phyloP scores from a whole-genome alignment of 2,797 vertebrate genomes.

The Pteropus rufus region DNA sequence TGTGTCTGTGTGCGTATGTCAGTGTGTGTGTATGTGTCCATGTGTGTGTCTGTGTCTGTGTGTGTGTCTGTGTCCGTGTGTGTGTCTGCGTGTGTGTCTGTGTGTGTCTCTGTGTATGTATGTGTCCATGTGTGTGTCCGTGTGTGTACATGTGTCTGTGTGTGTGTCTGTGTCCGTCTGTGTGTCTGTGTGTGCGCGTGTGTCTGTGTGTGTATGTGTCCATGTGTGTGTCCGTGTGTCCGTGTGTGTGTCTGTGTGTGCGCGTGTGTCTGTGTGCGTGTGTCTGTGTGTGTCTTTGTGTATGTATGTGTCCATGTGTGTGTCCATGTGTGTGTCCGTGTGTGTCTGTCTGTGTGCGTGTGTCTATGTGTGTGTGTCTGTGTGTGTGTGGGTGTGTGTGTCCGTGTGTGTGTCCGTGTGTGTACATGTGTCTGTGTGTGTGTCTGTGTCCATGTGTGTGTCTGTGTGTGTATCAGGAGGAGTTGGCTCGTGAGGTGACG shows the following conservation, averaged over 20 bases:
- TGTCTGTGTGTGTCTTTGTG: fast-evolving
- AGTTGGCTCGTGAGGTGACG: fast-evolving
- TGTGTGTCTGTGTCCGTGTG: too few relatives aligned
- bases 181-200: too few relatives aligned
- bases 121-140: background rate
- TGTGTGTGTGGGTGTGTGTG: too few relatives aligned
- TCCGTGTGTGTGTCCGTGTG: fast-evolving
- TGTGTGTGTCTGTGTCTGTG: too few relatives aligned
- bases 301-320: too few relatives aligned
- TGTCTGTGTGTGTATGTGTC: fast-evolving
- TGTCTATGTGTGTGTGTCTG: fast-evolving
- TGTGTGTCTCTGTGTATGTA: too few relatives aligned
- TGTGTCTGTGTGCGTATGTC: fast-evolving
- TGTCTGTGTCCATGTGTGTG: too few relatives aligned
- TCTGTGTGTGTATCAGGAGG: fast-evolving
- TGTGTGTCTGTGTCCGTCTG: background rate
- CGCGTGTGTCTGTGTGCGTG: too few relatives aligned
- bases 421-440: too few relatives aligned
- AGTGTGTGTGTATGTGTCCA: background rate
- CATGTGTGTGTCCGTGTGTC: fast-evolving
- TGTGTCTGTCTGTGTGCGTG: fast-evolving
- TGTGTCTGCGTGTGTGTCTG: fast-evolving
- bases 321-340: too few relatives aligned
- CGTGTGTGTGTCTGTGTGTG: too few relatives aligned
- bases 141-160: fast-evolving